A percentile compares a stretch with the other conserved stretches of the same genome.
These are phyloP conservation scores for Eudorcas thomsonii DNA, from an alignment of 2,113 vertebrate species.

Conservation along the genomic window DNA sequence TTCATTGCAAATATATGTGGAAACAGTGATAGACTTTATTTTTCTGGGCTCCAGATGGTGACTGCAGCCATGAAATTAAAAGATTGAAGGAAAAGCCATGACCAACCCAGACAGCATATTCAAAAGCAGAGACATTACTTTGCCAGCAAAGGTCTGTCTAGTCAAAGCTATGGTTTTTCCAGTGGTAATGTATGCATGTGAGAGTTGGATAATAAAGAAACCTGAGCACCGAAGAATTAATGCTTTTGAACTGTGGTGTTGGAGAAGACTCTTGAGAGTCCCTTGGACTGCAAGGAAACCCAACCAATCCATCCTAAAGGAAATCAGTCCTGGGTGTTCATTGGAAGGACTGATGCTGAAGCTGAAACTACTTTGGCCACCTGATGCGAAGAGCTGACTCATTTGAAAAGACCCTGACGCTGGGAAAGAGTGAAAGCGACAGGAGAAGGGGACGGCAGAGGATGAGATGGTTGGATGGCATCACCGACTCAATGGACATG, in stretches of 20 bases:
- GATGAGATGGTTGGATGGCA: neutral
- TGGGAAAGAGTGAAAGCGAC: neutral
- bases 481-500: neutral
- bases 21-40: neutral
- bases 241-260: neutral
- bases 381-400: rapidly evolving
- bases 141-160: neutral
- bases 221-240: rapidly evolving
- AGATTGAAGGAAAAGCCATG: neutral
- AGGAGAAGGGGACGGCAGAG: neutral
- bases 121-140: neutral
- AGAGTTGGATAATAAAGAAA: neutral
- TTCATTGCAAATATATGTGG: neutral
- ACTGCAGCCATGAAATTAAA: neutral
- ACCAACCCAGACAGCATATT: neutral
- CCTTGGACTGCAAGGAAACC: neutral
- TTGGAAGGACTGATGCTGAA: neutral
- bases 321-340: neutral
- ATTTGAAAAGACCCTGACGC: neutral
- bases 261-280: neutral
- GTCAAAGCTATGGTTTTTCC: neutral
- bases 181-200: neutral
- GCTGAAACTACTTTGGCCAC: neutral
- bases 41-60: neutral
- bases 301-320: neutral